Percentiles rank a stretch among this genome's conserved stretches.
Conservation (phyloP, 1,140 invertebrate species). For the Campoletis sonorensis region DNA sequence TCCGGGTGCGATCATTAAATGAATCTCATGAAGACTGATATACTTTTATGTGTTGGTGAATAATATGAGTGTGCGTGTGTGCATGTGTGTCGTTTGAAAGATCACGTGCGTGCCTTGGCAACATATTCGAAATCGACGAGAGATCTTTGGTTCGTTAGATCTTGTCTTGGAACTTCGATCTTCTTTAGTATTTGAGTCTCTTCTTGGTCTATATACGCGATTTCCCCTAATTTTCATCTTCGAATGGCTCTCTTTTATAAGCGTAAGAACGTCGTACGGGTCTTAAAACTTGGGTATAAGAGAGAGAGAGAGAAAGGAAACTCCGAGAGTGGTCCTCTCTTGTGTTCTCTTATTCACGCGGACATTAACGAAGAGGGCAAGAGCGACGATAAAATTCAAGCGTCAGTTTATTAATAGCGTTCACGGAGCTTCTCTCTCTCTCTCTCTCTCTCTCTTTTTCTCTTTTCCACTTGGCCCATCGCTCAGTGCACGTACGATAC, state of each 20-base stretch:
- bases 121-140: conserved; percentile 27
- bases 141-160: conserved; percentile 25
- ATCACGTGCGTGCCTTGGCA: conserved; percentile 28
- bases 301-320: too few relatives aligned
- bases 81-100: not conserved
- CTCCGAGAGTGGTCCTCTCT: not conserved
- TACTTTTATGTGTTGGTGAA: not conserved
- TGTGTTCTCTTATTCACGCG: conserved; percentile 33
- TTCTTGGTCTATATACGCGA: conserved; percentile 14
- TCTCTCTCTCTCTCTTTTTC: conserved; percentile 29
- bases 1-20: not conserved
- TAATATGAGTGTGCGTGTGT: not conserved
- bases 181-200: not conserved
- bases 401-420: conserved; percentile 46
- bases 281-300: not conserved
- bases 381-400: conserved; percentile 46
- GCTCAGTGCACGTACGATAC: conserved; percentile 44
- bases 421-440: conserved; percentile 35
- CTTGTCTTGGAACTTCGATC: conserved; percentile 10
- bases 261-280: not conserved
- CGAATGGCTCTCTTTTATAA: conserved; percentile 16
- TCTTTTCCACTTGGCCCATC: conserved; percentile 23
- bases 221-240: conserved; percentile 40
- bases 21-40: too few relatives aligned
- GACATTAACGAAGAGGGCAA: conserved; percentile 25